A percentile compares a stretch with the other conserved stretches of the same genome.
These are phyloP conservation scores for Pyrrhia umbra DNA, from an alignment of 2,888 invertebrate species.

Conservation along the genomic window DNA sequence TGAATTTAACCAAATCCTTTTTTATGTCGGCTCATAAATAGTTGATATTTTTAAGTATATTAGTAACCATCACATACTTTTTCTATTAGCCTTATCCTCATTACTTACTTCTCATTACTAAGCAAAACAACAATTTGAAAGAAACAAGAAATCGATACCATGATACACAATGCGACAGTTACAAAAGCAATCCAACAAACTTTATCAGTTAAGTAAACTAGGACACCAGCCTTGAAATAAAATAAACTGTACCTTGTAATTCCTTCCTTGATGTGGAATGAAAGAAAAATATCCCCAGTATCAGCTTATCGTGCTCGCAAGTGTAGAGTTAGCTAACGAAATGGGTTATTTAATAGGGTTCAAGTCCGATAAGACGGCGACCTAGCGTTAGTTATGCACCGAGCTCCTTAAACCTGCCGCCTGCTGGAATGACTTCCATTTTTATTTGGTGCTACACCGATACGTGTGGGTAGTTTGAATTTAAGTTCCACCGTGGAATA, in stretches of 20 bases:
- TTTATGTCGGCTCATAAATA: no score
- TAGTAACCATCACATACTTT: no score
- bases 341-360: slow-evolving; percentile 65
- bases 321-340: slow-evolving; percentile 50
- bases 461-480: slow-evolving; percentile 27
- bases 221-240: slow-evolving; percentile 38
- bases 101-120: no score
- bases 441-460: slow-evolving; percentile 43
- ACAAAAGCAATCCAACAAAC: slow-evolving; percentile 44
- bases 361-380: slow-evolving; percentile 52
- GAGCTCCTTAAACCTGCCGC: slow-evolving; percentile 39
- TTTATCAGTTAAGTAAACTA: slow-evolving; percentile 45
- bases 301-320: slow-evolving; percentile 54
- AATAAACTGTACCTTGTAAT: slow-evolving; percentile 50
- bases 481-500: slow-evolving; percentile 3
- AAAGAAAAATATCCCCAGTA: slow-evolving; percentile 60
- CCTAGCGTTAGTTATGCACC: slow-evolving; percentile 59
- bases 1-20: no score
- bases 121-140: not conserved
- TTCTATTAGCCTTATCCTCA: no score
- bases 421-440: slow-evolving; percentile 40
- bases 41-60: no score
- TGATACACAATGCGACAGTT: slow-evolving; percentile 10
- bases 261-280: slow-evolving; percentile 51
- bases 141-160: slow-evolving; percentile 12